Conservation (phyloP, 2,888 invertebrate genomes). For the Ophioninae sp. region DNA sequence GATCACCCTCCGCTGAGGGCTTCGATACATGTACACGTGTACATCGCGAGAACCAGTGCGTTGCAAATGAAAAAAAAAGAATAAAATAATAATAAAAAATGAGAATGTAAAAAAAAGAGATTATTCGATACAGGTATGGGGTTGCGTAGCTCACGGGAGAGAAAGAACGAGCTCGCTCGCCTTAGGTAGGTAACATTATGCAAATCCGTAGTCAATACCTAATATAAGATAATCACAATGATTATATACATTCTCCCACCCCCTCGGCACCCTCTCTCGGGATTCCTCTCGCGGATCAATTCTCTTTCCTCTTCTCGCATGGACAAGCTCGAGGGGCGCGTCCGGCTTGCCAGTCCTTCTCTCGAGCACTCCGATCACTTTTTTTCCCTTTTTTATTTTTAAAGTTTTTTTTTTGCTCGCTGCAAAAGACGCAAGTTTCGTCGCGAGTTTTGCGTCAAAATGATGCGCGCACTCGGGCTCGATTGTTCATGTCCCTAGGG, state of each 20-base stretch:
- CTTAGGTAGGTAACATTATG: slow-evolving; percentile 78
- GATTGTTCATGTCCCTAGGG: slow-evolving; percentile 53
- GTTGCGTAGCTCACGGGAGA: slow-evolving; percentile 59
- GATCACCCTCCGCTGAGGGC: slow-evolving; percentile 47
- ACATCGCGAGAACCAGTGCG: slow-evolving; percentile 56
- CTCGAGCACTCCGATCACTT: slow-evolving; percentile 47
- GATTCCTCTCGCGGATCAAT: slow-evolving; percentile 56
- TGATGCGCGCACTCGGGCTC: slow-evolving; percentile 49
- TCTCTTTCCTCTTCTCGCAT: slow-evolving; percentile 40
- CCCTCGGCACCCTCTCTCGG: slow-evolving; percentile 68
- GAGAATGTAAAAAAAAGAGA: slow-evolving; percentile 23
- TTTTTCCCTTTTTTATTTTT: slow-evolving; percentile 28
- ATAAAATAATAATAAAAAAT: slow-evolving; percentile 41
- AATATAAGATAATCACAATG: slow-evolving; percentile 81
- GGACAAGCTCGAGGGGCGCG: slow-evolving; percentile 49
- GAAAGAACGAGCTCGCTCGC: slow-evolving; percentile 68
- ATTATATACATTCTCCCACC: slow-evolving; percentile 75
- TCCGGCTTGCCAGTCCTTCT: slow-evolving; percentile 50
- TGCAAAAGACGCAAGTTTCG: slow-evolving; percentile 44
- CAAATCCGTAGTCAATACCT: slow-evolving; percentile 80
- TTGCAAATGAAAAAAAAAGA: slow-evolving; percentile 60
- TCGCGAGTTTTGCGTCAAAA: slow-evolving; percentile 53
- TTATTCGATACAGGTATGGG: slow-evolving; percentile 49
- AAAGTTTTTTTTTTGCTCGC: slow-evolving; percentile 35
- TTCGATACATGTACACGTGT: slow-evolving; percentile 15